Evolutionary conservation across 1,140 invertebrate species (phyloP), one percentile per base, ranked within the genome.

Genomic region (Sycophaga agraensis): DNA sequence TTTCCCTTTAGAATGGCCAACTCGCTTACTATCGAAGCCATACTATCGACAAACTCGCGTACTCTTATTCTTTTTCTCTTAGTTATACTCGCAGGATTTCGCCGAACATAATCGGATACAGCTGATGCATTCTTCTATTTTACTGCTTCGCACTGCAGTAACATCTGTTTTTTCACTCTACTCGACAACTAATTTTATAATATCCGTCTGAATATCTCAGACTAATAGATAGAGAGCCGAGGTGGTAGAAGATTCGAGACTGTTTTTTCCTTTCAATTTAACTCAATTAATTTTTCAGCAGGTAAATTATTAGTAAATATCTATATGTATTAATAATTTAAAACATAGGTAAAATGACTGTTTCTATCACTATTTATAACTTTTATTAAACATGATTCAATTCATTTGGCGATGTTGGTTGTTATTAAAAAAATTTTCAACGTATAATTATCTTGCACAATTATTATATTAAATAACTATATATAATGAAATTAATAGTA

Each of bases 1-100:
- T 59, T 49, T 34, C 35, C 28, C 39, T 40, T 49, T 49, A 40
- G 39, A 49, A 50, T n/a, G 9, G 6, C 46, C n/a, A 59, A 50
- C 21, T 40, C 14, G 7, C 56, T 58, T 45, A 14, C 43, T 35
- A 34, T n/a, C 45, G 42, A 49, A 49, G 35, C 17, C 16, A 17
- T 28, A 48, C n/a, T 16, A 54, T 57, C 39, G 17, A 53, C 55
- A 40, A 37, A 53, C 22, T 40, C 46, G n/a, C 4, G 35, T 16
- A 26, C 26, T 37, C 26, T 48, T 26, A 17, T 17, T n/a, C 22
- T 28, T 45, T 42, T 31, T 28, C 48, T 51, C 28, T 54, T 42
- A 24, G 11, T 35, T 53, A 34, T 51, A 42, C 35, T 34, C 16
- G 12, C 35, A 43, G n/a, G 48, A 51, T 43, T 40, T 51, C 7